Conservation (phyloP, 2,113 vertebrate species). For the Leucoraja erinaceus region DNA sequence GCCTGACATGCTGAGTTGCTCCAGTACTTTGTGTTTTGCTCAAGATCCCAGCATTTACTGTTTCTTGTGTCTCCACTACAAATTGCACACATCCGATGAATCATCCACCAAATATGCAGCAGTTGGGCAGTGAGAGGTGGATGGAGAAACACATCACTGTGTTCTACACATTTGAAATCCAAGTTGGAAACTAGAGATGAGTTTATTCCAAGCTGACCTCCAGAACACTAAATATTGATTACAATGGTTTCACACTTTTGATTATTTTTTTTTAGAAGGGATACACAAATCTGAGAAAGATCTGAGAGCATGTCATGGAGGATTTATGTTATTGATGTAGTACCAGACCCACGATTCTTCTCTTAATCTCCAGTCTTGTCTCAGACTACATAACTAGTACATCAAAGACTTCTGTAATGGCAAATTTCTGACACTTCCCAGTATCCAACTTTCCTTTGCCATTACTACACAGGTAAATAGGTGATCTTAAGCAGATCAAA, state of each 20-base stretch:
- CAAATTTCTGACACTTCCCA: no score
- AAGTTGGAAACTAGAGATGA: no score
- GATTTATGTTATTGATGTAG: background rate
- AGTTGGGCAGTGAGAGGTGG: no score
- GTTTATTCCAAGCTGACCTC: background rate
- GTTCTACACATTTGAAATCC: no score
- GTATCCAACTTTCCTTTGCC: no score
- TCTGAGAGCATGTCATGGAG: background rate
- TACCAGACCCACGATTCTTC: background rate
- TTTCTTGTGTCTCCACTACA: no score
- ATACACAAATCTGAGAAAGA: constrained; percentile 16
- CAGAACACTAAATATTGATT: background rate
- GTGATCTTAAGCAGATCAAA: no score
- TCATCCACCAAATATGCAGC: background rate
- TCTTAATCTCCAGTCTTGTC: background rate
- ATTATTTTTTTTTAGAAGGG: background rate
- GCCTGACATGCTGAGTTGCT: no score
- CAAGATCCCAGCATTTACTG: no score
- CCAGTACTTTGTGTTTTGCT: no score
- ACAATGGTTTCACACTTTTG: background rate
- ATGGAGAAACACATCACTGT: no score
- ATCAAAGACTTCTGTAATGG: background rate
- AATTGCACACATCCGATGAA: background rate
- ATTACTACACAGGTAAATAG: no score
- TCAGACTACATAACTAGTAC: background rate